Evolutionary conservation across 2,797 vertebrate species (phyloP), one percentile per base, ranked within the genome.

Genomic region (Sylvia borin): DNA sequence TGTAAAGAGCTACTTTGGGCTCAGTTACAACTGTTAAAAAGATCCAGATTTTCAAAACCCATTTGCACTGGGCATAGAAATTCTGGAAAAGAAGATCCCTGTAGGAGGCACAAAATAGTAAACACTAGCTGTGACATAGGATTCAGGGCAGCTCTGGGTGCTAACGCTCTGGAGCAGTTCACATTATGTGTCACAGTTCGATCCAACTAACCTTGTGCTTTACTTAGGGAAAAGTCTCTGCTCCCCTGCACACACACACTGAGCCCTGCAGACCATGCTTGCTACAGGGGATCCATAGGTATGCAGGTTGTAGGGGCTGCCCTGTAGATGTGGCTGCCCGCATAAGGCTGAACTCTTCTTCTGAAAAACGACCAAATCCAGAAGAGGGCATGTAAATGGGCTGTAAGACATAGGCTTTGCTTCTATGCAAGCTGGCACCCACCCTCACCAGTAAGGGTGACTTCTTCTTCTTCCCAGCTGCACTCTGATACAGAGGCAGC

Each of bases 341-440:
- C 19, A 53, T 24, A n/a, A 29, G 13, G 24, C 14, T 54, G 42
- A 90, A 21, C 18, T 29, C 27, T 27, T 31, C 31, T 40, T 51
- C 40, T 38, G n/a, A 73, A 71, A 67, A 13, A n/a, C 11, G 4
- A 64, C 5, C 27, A 60, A 25, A 83, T 27, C 8, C n/a, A 57
- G 45, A 61, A 24, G 16, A 0, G 3, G 14, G 8, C 26, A 54
- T 3, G 17, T 17, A 40, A 48, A 38, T 10, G 7, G 9, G 21
- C 24, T 85, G 13, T 31, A 45, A 57, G 57, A 22, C 38, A 54
- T 3, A 21, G 17, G 9, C 19, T 36, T 60, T 53, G 38, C 17
- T 71, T 3, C 19, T 67, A 2, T 0, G 0, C 0, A 3, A 17
- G 22, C 31, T 73, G 18, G 34, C 29, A 53, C 7, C 19, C 53